A percentile compares a stretch with the other conserved stretches of the same genome.
phyloP scores from a whole-genome alignment of 2,113 vertebrate genomes.

The Sterrhoptilus dennistouni region DNA sequence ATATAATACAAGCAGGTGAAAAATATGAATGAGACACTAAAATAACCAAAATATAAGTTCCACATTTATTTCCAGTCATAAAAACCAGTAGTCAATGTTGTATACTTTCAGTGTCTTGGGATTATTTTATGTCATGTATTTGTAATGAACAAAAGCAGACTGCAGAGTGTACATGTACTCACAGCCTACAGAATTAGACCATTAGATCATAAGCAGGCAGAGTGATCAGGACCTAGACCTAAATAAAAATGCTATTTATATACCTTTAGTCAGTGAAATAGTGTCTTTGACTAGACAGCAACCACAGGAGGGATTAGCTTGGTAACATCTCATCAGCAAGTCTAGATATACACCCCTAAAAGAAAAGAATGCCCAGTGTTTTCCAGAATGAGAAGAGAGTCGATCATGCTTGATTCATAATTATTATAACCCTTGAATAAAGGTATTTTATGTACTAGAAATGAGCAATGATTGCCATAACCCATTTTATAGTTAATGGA shows the following conservation, averaged over 20 bases:
- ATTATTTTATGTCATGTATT: not conserved
- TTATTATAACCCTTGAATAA: not conserved
- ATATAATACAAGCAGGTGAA: not conserved
- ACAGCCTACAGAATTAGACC: not conserved
- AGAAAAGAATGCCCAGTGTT: not conserved
- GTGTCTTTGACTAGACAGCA: not conserved
- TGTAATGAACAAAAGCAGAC: not conserved
- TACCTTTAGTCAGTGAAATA: not conserved
- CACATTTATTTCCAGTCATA: not conserved
- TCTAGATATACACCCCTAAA: not conserved
- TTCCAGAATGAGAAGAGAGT: not conserved
- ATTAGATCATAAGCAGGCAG: not conserved
- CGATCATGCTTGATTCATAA: not conserved
- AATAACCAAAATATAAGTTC: not conserved
- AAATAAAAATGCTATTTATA: not conserved
- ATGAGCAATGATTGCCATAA: not conserved
- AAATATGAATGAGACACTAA: not conserved
- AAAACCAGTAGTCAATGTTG: not conserved
- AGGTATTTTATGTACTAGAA: not conserved
- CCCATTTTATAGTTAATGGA: not conserved
- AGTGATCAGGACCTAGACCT: not conserved
- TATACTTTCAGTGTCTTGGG: not conserved
- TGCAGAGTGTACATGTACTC: accelerated
- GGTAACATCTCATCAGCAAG: not conserved
- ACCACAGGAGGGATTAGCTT: not conserved